These are phyloP conservation scores for Lissonota sp. DNA, from an alignment of 2,888 invertebrate genomes.

Conservation along the genomic window DNA sequence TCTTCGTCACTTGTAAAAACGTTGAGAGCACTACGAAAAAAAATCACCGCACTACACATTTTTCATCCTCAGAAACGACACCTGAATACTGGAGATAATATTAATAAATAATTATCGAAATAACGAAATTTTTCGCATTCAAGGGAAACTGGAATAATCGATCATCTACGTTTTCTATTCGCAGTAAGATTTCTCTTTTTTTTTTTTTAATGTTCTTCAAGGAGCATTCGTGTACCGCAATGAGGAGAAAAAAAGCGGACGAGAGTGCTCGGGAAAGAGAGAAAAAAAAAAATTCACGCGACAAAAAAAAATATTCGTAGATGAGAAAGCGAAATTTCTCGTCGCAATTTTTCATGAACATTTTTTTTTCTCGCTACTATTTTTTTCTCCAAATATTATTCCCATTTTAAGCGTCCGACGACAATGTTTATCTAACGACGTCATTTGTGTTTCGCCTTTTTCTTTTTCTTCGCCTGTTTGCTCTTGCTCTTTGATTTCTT, in stretches of 20 bases:
- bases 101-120: slow-evolving; percentile 56
- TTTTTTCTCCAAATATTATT: too few species aligned
- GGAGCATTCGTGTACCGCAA: too few species aligned
- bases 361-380: too few species aligned
- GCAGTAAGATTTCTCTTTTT: slow-evolving; percentile 8
- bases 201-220: background rate
- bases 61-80: slow-evolving; percentile 41
- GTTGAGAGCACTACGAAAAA: too few species aligned
- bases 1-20: background rate
- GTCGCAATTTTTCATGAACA: background rate
- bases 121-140: slow-evolving; percentile 20
- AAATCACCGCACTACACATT: background rate
- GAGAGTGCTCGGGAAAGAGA: too few species aligned
- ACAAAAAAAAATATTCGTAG: background rate
- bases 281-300: too few species aligned
- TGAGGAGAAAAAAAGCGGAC: too few species aligned
- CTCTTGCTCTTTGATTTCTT: slow-evolving; percentile 90
- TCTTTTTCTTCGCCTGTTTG: slow-evolving; percentile 89
- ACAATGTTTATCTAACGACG: slow-evolving; percentile 67
- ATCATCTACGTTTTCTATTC: slow-evolving; percentile 41
- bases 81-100: slow-evolving; percentile 57
- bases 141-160: slow-evolving; percentile 35
- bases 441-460: slow-evolving; percentile 88
- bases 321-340: background rate
- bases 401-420: background rate